Base-by-base conservation (phyloP, 2,888 invertebrate species). In the Polyommatus icarus region DNA sequence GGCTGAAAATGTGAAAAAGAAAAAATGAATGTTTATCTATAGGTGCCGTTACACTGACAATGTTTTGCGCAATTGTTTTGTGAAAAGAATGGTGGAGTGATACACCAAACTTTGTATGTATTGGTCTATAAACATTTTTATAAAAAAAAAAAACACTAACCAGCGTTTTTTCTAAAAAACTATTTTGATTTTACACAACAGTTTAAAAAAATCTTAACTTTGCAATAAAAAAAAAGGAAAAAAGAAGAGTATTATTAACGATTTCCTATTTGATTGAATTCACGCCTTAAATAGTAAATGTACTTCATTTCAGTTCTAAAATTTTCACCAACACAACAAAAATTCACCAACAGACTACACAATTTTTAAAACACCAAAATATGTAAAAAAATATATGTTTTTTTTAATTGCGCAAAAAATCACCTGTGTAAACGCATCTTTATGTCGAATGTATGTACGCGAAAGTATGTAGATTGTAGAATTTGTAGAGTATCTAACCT, bases 1-100 rank as follows among this genome's bases (percentile, higher is more conserved):
- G 89, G 93, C 94, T 94, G 94, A 89, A 94, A 93, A 93, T 90
- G 86, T 90, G 88, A 87, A 91, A 90, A 87, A 77, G 77, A 90
- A 88, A 84, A 90, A 85, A 90, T 88, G 84, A 80, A 88, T 89
- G 86, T 86, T 92, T 92, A 61, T 24, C 20, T 54, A 12, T 24
- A 61, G 61, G 61, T 61, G 24, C 4, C 61, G 24, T 61, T 24
- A 61, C 61, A 61, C 12, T 61, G 61, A 61, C 61, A 61, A 61
- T 24, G 24, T 61, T 61, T 61, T 61, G 61, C 61, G 61, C 61
- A 61, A 61, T 61, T 12, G 20, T 61, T 10, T 12, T 24, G 10
- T 61, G 10, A 24, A 1, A 61, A 4, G 0, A 61, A 61, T 24
- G 10, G 20, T 20, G 61, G 3, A 61, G 7, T 10, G 8, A 61